Conservation (phyloP, 2,113 vertebrate species). For the Corynorhinus townsendii region DNA sequence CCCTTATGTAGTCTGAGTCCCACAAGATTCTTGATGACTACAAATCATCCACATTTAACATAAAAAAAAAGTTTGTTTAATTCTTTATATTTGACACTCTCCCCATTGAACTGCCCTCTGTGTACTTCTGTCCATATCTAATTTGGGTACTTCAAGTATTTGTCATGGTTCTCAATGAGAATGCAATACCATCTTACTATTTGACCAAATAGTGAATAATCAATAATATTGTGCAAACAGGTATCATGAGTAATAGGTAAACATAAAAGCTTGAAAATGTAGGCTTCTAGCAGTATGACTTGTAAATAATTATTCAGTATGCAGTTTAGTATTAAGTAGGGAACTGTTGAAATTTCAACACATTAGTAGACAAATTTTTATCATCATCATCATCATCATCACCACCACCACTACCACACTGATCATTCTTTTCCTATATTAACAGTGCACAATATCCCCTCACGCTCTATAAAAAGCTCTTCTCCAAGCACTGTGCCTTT, state of each 20-base stretch:
- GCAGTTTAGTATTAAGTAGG: not conserved
- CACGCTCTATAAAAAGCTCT: not conserved
- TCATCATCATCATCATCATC: not conserved
- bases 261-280: not conserved
- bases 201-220: conserved; percentile 32
- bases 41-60: not conserved
- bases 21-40: not conserved
- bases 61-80: not conserved
- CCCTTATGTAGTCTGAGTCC: not conserved
- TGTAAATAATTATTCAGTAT: conserved; percentile 2
- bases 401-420: not conserved
- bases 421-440: not conserved
- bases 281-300: not conserved
- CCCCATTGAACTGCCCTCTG: not conserved
- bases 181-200: conserved; percentile 18
- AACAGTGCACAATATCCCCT: not conserved
- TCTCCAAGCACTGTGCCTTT: not conserved
- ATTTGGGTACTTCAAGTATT: conserved; percentile 14
- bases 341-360: not conserved
- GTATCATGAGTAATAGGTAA: conserved; percentile 48
- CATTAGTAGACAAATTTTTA: not conserved
- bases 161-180: conserved; percentile 15
- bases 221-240: conserved; percentile 43
- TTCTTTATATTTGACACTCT: not conserved
- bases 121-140: not conserved